Conservation (phyloP, 2,888 invertebrate genomes). For the Apodemia mormo region DNA sequence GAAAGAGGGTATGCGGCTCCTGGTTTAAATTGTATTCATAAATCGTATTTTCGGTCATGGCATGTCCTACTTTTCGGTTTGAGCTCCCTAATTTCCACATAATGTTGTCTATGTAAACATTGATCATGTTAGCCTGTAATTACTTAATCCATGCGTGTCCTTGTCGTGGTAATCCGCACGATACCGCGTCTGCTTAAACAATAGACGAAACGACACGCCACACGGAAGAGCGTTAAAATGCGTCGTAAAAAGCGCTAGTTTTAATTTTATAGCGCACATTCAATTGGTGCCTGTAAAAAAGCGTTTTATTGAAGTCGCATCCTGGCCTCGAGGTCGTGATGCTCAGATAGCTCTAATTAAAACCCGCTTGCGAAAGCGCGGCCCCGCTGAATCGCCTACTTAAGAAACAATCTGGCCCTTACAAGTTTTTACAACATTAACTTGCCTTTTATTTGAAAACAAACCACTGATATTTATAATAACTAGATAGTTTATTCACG, state of each 20-base stretch:
- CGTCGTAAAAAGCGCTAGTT: constrained; percentile 76
- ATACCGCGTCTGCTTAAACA: constrained; percentile 52
- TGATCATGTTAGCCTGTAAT: constrained; percentile 55
- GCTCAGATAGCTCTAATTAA: constrained; percentile 75
- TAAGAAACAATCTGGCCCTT: constrained; percentile 62
- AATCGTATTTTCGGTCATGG: constrained; percentile 57
- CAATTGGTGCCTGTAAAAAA: constrained; percentile 79
- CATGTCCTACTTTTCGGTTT: constrained; percentile 53
- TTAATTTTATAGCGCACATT: constrained; percentile 74
- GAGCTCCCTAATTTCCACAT: constrained; percentile 61
- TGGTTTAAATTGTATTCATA: constrained; percentile 49
- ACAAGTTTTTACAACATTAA: constrained; percentile 38
- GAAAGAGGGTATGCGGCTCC: constrained; percentile 65
- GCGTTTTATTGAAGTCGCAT: constrained; percentile 76
- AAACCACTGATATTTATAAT: constrained; percentile 21
- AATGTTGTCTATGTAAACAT: constrained; percentile 57
- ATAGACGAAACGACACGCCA: constrained; percentile 55
- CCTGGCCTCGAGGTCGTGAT: constrained; percentile 74
- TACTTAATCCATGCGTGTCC: constrained; percentile 66
- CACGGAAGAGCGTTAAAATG: constrained; percentile 73
- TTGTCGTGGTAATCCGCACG: constrained; percentile 57
- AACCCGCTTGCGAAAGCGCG: constrained; percentile 70
- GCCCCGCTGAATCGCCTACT: constrained; percentile 45
- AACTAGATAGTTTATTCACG: not conserved
- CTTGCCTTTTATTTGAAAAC: constrained; percentile 30